Conservation (phyloP, 2,888 invertebrate genomes). For the Rhynchonema sp. region DNA sequence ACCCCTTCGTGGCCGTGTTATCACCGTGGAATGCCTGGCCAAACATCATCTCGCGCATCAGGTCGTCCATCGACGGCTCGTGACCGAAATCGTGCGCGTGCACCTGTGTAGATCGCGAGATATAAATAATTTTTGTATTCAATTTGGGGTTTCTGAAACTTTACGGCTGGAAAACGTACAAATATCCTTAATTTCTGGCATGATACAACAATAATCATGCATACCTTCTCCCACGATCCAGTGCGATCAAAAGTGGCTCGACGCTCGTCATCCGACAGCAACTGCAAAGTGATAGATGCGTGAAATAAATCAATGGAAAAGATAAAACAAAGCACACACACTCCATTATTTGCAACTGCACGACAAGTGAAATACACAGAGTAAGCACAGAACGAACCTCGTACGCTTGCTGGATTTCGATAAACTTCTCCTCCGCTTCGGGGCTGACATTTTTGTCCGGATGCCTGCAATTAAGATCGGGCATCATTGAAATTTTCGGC, state of each 20-base stretch:
- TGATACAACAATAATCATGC: too few species aligned
- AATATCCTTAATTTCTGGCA: too few species aligned
- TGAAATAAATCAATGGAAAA: not conserved
- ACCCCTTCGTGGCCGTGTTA: not conserved
- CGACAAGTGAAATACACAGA: too few species aligned
- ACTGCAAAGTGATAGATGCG: not conserved
- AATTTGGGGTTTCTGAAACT: too few species aligned
- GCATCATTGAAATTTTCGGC: too few species aligned
- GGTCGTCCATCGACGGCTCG: not conserved
- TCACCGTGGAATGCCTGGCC: not conserved
- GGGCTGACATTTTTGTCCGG: constrained; percentile 21
- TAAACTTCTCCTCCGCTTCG: constrained; percentile 18
- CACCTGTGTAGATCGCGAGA: too few species aligned
- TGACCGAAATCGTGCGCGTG: too few species aligned
- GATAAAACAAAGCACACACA: too few species aligned
- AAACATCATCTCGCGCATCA: not conserved
- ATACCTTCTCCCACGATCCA: not conserved
- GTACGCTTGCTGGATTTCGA: constrained; percentile 21
- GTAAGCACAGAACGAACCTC: constrained; percentile 12
- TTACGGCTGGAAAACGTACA: too few species aligned
- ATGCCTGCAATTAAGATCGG: too few species aligned
- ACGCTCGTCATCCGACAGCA: not conserved
- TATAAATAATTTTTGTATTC: too few species aligned
- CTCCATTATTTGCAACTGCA: too few species aligned
- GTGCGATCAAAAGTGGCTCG: not conserved